Percentiles rank a stretch among this genome's conserved stretches.
These are phyloP conservation scores for Carabus problematicus DNA, from an alignment of 2,888 invertebrate genomes.

Conservation along the genomic window DNA sequence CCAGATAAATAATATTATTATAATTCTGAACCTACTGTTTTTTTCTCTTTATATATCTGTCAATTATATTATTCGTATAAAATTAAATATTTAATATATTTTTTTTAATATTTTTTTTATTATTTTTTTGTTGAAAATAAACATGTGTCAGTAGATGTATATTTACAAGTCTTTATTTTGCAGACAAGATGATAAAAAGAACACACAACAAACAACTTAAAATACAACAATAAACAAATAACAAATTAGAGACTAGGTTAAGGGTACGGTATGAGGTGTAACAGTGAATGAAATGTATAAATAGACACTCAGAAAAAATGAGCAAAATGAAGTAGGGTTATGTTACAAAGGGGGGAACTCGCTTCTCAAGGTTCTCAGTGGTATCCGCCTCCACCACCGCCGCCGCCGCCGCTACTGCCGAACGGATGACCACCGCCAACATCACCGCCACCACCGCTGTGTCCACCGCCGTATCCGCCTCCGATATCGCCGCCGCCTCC, in stretches of 20 bases:
- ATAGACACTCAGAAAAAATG: constrained; percentile 14
- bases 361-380: constrained; percentile 44
- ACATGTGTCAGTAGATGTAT: not conserved
- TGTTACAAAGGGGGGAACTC: not conserved
- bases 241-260: constrained; percentile 39
- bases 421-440: constrained; percentile 44
- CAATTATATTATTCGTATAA: too few relatives aligned
- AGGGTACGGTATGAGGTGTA: constrained; percentile 9
- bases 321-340: not conserved
- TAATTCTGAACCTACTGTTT: too few relatives aligned
- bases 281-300: constrained; percentile 19
- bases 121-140: not conserved
- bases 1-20: too few relatives aligned
- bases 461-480: constrained; percentile 47
- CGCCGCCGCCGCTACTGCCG: constrained; percentile 45
- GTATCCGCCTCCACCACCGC: constrained; percentile 37
- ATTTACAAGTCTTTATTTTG: constrained; percentile 39
- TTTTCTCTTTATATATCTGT: too few relatives aligned
- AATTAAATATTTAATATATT: too few relatives aligned
- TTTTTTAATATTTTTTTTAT: not conserved
- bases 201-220: constrained; percentile 23
- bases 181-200: constrained; percentile 5
- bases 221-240: constrained; percentile 36
- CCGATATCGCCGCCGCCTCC: constrained; percentile 17
- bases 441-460: constrained; percentile 43